These are phyloP conservation scores for Notothenia coriiceps DNA, from an alignment of 2,113 vertebrate genomes.

Conservation along the genomic window DNA sequence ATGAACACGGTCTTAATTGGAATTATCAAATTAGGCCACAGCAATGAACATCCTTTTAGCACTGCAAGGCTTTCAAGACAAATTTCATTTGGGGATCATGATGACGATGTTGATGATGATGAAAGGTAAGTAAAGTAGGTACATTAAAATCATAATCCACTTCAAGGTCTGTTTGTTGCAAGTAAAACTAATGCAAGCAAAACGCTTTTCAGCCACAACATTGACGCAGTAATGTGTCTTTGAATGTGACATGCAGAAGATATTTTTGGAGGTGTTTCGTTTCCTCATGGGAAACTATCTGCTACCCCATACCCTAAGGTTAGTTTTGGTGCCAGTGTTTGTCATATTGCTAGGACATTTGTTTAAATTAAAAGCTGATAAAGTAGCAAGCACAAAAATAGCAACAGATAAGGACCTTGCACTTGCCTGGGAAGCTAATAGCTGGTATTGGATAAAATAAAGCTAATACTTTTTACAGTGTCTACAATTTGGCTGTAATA, in stretches of 20 bases:
- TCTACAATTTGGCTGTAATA: no score
- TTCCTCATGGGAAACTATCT: conserved; percentile 42
- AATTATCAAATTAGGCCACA: conserved; percentile 64
- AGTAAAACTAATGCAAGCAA: neutral
- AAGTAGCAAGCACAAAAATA: neutral
- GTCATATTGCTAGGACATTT: neutral
- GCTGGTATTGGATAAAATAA: neutral
- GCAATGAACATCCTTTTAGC: conserved; percentile 28
- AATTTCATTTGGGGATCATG: conserved; percentile 34
- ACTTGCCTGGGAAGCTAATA: neutral
- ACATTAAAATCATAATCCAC: no score
- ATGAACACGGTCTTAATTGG: conserved; percentile 68
- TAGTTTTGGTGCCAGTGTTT: conserved; percentile 1
- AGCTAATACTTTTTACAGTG: neutral
- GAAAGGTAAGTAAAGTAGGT: neutral
- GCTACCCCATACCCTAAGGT: conserved; percentile 23
- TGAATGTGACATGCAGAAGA: conserved; percentile 15
- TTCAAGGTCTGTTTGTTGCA: neutral
- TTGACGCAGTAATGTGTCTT: neutral
- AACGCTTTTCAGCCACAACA: neutral
- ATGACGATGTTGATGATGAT: conserved; percentile 18
- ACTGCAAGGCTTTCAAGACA: neutral
- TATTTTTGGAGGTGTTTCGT: conserved; percentile 38
- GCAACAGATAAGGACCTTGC: neutral
- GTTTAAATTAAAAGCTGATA: no score